phyloP scores from a whole-genome alignment of 1,140 invertebrate genomes.

The Aphelinus atriplicis region DNA sequence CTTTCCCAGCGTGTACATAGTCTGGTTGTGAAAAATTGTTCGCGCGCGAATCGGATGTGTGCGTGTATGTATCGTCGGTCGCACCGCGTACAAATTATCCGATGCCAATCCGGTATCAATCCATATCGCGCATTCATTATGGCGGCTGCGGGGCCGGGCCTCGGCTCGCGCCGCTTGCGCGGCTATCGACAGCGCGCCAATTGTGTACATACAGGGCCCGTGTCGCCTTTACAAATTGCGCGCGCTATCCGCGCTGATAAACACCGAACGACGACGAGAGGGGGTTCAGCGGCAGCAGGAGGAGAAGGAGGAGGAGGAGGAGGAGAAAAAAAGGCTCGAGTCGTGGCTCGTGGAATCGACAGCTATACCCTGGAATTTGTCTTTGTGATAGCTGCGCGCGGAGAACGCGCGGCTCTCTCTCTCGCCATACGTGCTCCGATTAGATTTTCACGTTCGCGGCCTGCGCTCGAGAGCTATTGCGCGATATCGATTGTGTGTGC shows the following conservation, averaged over 20 bases:
- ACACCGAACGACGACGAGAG: not conserved
- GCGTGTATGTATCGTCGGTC: not conserved
- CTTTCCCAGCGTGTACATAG: too few species aligned
- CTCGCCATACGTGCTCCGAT: constrained; percentile 29
- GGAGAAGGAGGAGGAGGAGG: not conserved
- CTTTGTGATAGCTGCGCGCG: constrained; percentile 8
- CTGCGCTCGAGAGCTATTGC: not conserved
- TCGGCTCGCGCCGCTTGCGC: too few species aligned
- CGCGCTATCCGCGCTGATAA: constrained; percentile 8
- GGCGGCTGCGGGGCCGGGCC: too few species aligned
- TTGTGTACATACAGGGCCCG: not conserved
- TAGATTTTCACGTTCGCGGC: constrained; percentile 26
- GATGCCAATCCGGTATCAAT: constrained; percentile 18
- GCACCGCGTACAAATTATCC: constrained; percentile 6
- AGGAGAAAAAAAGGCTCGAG: not conserved
- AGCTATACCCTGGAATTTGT: constrained; percentile 22
- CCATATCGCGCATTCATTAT: constrained; percentile 7
- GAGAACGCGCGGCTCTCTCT: not conserved
- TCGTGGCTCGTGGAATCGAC: not conserved
- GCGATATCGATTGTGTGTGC: constrained; percentile 30
- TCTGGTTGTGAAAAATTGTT: too few species aligned
- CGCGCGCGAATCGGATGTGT: not conserved
- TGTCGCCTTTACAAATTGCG: constrained; percentile 23
- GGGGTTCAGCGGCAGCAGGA: not conserved
- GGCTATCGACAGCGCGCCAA: not conserved